Evolutionary conservation across 2,888 invertebrate species (phyloP).

Genomic region (Cactoblastis cactorum): DNA sequence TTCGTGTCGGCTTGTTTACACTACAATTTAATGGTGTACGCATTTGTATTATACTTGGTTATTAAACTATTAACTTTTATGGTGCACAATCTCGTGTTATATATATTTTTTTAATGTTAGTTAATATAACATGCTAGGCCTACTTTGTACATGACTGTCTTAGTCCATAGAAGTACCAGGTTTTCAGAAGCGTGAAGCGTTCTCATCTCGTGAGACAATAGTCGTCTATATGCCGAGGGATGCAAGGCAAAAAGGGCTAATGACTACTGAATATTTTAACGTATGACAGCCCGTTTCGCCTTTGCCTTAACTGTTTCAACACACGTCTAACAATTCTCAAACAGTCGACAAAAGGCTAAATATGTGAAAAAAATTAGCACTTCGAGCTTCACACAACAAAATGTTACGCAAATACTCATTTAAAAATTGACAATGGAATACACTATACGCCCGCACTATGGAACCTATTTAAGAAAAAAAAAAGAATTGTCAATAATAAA

Average conservation of each 20-base stretch:
- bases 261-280: conserved; percentile 62
- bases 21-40: conserved; percentile 10
- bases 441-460: conserved; percentile 21
- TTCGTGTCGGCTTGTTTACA: conserved; percentile 14
- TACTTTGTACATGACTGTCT: not conserved
- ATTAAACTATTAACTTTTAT: conserved; percentile 11
- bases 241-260: conserved; percentile 48
- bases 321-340: not conserved
- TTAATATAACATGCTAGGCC: not conserved
- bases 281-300: conserved; percentile 20
- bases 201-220: conserved; percentile 29
- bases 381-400: not conserved
- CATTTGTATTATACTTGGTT: conserved; percentile 9
- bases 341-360: not conserved
- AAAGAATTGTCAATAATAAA: conserved; percentile 20
- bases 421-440: conserved; percentile 23
- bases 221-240: conserved; percentile 29
- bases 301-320: conserved; percentile 14
- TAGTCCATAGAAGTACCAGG: conserved; percentile 25
- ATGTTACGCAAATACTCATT: not conserved
- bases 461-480: conserved; percentile 21
- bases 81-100: not conserved
- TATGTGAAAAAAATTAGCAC: not conserved
- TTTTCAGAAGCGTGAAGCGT: conserved; percentile 25
- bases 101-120: not conserved